Evolutionary conservation across 2,888 invertebrate genomes (phyloP).

Genomic region (Aspidapion aeneum): DNA sequence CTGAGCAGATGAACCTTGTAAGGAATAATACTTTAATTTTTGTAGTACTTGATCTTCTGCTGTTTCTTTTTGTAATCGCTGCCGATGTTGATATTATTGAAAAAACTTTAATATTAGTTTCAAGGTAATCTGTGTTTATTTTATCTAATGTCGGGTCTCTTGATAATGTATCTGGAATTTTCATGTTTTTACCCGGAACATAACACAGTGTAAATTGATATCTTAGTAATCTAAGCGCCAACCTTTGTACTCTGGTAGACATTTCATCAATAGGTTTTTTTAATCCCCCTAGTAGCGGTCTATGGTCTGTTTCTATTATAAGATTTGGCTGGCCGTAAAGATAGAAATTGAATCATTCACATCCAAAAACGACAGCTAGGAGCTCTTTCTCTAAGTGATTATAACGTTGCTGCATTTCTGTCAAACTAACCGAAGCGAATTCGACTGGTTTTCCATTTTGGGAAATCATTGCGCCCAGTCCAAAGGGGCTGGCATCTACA

Average conservation of each 20-base stretch:
- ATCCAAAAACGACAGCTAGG: slow-evolving; percentile 30
- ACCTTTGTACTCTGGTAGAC: slow-evolving; percentile 25
- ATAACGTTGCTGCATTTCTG: slow-evolving; percentile 25
- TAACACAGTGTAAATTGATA: slow-evolving; percentile 23
- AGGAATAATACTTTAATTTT: neutral
- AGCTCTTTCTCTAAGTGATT: slow-evolving; percentile 32
- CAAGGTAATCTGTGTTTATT: too few species aligned
- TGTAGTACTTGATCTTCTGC: neutral
- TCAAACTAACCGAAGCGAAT: slow-evolving; percentile 25
- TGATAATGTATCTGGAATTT: slow-evolving; percentile 23
- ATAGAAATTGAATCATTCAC: slow-evolving; percentile 27
- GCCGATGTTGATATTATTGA: neutral
- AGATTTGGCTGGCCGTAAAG: slow-evolving; percentile 18
- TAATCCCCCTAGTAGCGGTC: slow-evolving; percentile 24
- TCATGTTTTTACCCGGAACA: slow-evolving; percentile 24
- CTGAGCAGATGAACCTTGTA: neutral
- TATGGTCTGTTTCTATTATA: slow-evolving; percentile 25
- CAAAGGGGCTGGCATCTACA: slow-evolving; percentile 25
- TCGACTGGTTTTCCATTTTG: slow-evolving; percentile 22
- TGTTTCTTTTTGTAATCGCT: neutral
- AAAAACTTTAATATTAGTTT: neutral
- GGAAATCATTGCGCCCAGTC: slow-evolving; percentile 22
- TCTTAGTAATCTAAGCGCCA: slow-evolving; percentile 21
- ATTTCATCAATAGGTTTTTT: slow-evolving; percentile 28
- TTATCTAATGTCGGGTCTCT: too few species aligned